Percentiles rank a stretch among this genome's conserved stretches.
phyloP scores from a whole-genome alignment of 2,113 vertebrate genomes.

The Campylomormyrus tamandua region DNA sequence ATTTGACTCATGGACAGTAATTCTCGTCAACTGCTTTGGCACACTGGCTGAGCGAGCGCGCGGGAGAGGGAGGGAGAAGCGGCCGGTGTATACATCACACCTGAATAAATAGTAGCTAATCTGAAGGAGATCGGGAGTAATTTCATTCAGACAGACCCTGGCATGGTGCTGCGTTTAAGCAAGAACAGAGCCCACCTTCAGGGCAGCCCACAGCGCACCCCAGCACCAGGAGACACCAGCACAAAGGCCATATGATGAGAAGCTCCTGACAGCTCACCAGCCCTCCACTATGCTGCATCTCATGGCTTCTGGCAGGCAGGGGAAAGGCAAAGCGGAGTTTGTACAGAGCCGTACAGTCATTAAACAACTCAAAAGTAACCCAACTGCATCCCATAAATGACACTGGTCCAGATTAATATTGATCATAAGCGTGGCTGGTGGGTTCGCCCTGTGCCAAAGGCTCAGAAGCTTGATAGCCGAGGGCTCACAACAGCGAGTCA shows the following conservation, averaged over 20 bases:
- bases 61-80: not conserved
- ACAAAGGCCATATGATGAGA: not conserved
- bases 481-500: not conserved
- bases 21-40: not conserved
- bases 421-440: not conserved
- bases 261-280: not conserved
- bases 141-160: not conserved
- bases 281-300: not conserved
- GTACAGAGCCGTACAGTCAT: not conserved
- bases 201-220: not conserved
- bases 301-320: not conserved
- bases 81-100: not conserved
- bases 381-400: not conserved
- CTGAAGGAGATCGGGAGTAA: slow-evolving; percentile 1
- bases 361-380: not conserved
- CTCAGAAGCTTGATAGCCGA: not conserved
- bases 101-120: slow-evolving; percentile 14
- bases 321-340: not conserved
- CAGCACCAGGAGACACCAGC: not conserved
- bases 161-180: not conserved
- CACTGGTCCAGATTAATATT: not conserved
- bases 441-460: not conserved
- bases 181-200: slow-evolving; percentile 1
- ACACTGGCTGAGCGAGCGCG: not conserved
- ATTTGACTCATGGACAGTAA: not conserved